Evolutionary conservation across 1,140 invertebrate genomes (phyloP).

Genomic region (Thaumetopoea pityocampa): DNA sequence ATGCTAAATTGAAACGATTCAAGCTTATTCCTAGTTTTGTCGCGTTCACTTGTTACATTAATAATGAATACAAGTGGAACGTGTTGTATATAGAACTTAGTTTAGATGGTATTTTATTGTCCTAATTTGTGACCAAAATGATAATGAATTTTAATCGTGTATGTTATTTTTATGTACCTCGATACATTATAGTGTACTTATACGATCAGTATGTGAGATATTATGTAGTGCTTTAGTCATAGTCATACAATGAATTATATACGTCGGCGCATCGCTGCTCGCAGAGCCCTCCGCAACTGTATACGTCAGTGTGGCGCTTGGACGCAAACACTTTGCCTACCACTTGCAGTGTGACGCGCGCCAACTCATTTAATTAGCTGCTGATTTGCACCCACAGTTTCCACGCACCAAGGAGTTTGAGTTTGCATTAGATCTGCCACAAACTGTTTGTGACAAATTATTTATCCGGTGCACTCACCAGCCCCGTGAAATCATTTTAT

Average conservation of each 20-base stretch:
- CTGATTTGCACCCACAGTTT: no score
- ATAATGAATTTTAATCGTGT: constrained; percentile 36
- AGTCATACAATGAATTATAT: constrained; percentile 6
- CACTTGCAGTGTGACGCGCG: no score
- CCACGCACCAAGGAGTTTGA: no score
- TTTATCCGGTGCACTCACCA: no score
- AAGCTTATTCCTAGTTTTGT: constrained; percentile 66
- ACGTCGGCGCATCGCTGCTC: constrained; percentile 5
- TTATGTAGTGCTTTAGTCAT: constrained; percentile 15
- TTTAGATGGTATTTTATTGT: constrained; percentile 44
- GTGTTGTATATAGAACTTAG: constrained; percentile 63
- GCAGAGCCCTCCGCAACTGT: no score
- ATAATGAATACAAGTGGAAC: constrained; percentile 34
- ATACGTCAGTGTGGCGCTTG: no score
- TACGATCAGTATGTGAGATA: constrained; percentile 15
- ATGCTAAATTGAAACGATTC: constrained; percentile 62
- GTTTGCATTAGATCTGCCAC: no score
- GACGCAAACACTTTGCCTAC: no score
- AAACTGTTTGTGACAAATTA: no score
- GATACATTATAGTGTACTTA: constrained; percentile 21
- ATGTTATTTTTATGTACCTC: constrained; percentile 30
- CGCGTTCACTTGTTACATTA: constrained; percentile 42
- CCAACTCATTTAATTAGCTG: no score
- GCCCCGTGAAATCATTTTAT: no score
- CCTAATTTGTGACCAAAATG: constrained; percentile 60